These are phyloP conservation scores for Zootoca vivipara DNA, from an alignment of 2,113 vertebrate species.

Conservation along the genomic window DNA sequence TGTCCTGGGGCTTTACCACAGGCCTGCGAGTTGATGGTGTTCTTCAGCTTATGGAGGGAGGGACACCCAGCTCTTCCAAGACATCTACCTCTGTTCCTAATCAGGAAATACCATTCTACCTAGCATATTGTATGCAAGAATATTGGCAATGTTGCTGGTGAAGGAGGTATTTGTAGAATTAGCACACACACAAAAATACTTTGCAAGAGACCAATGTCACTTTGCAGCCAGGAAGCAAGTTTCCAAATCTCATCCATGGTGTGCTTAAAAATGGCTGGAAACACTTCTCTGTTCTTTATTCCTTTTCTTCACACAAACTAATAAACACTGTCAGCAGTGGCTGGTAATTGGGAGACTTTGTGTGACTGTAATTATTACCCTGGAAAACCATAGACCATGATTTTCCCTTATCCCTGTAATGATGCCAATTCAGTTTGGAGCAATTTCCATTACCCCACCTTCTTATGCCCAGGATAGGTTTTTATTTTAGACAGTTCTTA, in stretches of 20 bases:
- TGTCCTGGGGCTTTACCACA: too few relatives aligned
- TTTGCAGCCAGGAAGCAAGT: neutral
- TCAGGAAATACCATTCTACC: neutral
- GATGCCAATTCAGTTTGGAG: conserved; percentile 19
- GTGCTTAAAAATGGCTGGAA: conserved; percentile 5
- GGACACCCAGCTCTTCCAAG: too few relatives aligned
- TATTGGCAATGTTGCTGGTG: neutral
- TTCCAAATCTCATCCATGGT: neutral
- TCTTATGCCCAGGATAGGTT: conserved; percentile 35
- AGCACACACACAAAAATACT: too few relatives aligned
- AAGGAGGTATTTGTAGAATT: neutral
- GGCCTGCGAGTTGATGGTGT: too few relatives aligned
- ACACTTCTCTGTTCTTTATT: conserved; percentile 5
- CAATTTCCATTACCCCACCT: conserved; percentile 23
- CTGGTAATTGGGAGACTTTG: conserved; percentile 24
- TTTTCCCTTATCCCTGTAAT: conserved; percentile 13
- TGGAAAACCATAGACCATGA: conserved; percentile 9
- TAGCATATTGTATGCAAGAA: neutral
- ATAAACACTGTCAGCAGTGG: conserved; percentile 5
- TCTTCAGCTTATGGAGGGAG: too few relatives aligned
- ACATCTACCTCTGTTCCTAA: neutral
- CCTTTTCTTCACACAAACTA: conserved; percentile 21
- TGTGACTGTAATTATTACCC: conserved; percentile 38
- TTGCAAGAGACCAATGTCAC: neutral
- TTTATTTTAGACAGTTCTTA: conserved; percentile 21